Percentiles rank a stretch among this genome's conserved stretches.
These are phyloP conservation scores for Enteromius mattozi DNA, from an alignment of 2,797 vertebrate genomes.

Conservation along the genomic window DNA sequence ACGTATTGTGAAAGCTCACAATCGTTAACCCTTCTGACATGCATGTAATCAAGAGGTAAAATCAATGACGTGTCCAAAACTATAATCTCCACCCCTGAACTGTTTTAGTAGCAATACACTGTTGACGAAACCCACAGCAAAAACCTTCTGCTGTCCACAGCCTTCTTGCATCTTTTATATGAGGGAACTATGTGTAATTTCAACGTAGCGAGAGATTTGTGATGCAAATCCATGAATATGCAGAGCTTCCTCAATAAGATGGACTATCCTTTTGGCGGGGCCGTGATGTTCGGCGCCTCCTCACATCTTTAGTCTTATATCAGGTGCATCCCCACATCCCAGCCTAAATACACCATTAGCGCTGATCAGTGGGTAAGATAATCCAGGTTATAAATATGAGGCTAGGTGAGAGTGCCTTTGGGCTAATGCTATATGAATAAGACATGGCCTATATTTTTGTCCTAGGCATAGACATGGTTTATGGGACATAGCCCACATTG, in stretches of 20 bases:
- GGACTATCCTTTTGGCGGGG: conserved; percentile 26
- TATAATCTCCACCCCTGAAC: conserved; percentile 83
- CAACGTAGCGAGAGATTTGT: conserved; percentile 24
- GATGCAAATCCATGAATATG: conserved; percentile 38
- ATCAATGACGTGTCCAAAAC: conserved; percentile 86
- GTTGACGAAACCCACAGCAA: conserved; percentile 78
- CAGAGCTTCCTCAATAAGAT: conserved; percentile 1
- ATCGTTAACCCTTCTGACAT: conserved; percentile 66
- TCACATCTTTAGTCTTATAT: conserved; percentile 48
- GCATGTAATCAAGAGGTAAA: conserved; percentile 82
- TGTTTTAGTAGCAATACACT: conserved; percentile 81
- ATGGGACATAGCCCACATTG: conserved; percentile 59
- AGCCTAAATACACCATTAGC: conserved; percentile 51
- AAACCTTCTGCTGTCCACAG: conserved; percentile 5
- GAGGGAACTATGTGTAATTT: conserved; percentile 16
- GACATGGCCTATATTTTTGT: conserved; percentile 57
- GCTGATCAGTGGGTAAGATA: conserved; percentile 53
- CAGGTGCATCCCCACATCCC: conserved; percentile 51
- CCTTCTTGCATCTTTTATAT: conserved; percentile 40
- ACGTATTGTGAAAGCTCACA: conserved; percentile 57
- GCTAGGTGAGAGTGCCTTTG: conserved; percentile 44
- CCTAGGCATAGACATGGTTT: conserved; percentile 58
- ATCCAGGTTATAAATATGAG: conserved; percentile 55
- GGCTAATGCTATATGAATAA: conserved; percentile 54
- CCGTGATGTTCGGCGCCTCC: conserved; percentile 14